These are phyloP conservation scores for Aplidium turbinatum DNA, from an alignment of 23 tunicate species.

Conservation along the genomic window DNA sequence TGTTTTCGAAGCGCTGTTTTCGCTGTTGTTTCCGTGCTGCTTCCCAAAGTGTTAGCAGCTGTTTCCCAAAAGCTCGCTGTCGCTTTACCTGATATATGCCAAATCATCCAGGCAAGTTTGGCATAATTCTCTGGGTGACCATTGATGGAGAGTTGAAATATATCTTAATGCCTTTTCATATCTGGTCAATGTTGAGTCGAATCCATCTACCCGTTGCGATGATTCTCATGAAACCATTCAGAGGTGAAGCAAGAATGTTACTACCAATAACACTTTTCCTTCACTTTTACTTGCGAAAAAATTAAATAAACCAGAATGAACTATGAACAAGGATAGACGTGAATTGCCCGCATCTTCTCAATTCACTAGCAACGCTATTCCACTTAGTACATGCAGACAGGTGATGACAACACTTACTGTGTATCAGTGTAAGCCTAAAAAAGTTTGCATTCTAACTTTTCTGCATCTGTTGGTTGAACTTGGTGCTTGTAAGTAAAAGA, in stretches of 20 bases:
- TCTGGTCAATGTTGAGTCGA: neutral
- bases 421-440: slow-evolving; percentile 5
- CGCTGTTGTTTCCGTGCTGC: neutral
- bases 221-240: slow-evolving; percentile 7
- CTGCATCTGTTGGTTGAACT: neutral
- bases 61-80: too few species aligned
- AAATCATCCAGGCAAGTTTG: neutral
- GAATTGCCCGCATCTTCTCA: neutral
- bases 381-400: too few species aligned
- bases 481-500: neutral
- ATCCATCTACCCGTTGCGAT: neutral
- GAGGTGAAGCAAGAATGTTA: neutral
- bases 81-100: slow-evolving; percentile 5
- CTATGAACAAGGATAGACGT: neutral
- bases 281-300: neutral
- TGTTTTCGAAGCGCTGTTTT: neutral
- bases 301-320: neutral
- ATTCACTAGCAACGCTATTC: too few species aligned
- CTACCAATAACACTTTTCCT: neutral
- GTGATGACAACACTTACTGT: too few species aligned
- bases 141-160: neutral
- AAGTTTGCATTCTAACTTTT: neutral
- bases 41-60: too few species aligned
- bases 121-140: slow-evolving; percentile 1
- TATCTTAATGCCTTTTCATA: slow-evolving; percentile 2